Evolutionary conservation across 1,140 invertebrate genomes (phyloP), one percentile per base, ranked within the genome.

Genomic region (Branchinecta lynchi): DNA sequence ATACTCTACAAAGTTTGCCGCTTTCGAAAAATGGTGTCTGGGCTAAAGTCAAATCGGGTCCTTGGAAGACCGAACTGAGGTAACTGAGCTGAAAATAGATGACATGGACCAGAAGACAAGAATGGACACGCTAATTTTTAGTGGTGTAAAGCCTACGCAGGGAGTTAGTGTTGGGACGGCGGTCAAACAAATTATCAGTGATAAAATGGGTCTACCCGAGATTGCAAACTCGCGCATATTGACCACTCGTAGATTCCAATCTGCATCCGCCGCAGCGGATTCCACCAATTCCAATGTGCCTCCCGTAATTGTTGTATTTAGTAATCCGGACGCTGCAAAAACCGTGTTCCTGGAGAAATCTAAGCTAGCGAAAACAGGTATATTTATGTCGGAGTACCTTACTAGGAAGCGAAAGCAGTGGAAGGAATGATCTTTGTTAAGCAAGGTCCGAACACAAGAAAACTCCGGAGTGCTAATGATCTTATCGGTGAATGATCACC

Each of bases 341-440:
- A n/a, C n/a, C n/a, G n/a, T n/a, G n/a, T n/a, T n/a, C n/a, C n/a
- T n/a, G n/a, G n/a, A n/a, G n/a, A n/a, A n/a, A n/a, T n/a, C n/a
- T n/a, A n/a, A n/a, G n/a, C n/a, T n/a, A n/a, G n/a, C n/a, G n/a
- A 51, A 51, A 51, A 51, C 46, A 51, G 46, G 46, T n/a, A 51
- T 51, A 51, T 51, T 51, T n/a, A 51, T 51, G 46, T 51, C 46
- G 9, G 46, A 51, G 46, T n/a, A n/a, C 46, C 46, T 51, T 51
- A 51, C 46, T 51, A 51, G 46, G n/a, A 51, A 9, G 46, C 46
- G n/a, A 9, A n/a, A 51, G 9, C n/a, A 51, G 46, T 51, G 46
- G 46, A 51, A 51, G 46, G 46, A 51, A 51, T 51, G 46, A 51
- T 51, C 46, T 51, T 51, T 51, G 46, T 51, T 51, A 51, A 51